Percentiles rank a stretch among this genome's conserved stretches.
phyloP scores from a whole-genome alignment of 1,140 invertebrate species.

The Stenopsyche tienmushanensis region DNA sequence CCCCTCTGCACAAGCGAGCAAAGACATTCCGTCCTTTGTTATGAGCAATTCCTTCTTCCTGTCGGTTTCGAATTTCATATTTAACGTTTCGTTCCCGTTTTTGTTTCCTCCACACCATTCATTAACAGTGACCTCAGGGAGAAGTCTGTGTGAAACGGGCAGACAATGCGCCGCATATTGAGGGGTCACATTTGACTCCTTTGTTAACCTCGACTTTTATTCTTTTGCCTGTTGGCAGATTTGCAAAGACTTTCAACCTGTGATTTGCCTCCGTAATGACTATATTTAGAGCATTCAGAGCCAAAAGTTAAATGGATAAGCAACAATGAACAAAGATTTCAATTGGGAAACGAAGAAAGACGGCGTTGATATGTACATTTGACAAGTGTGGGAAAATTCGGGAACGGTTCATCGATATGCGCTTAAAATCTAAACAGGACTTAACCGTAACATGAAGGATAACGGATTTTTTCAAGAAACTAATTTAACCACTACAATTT shows the following conservation, averaged over 20 bases:
- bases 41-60: conserved; percentile 12
- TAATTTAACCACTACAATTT: too few relatives aligned
- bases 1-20: too few relatives aligned
- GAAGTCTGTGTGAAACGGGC: conserved; percentile 1
- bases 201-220: conserved; percentile 21
- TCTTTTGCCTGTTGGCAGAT: background rate
- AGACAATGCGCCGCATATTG: background rate
- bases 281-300: conserved; percentile 27
- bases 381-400: conserved; percentile 30
- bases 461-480: too few relatives aligned
- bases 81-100: background rate
- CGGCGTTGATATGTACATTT: background rate
- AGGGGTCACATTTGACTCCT: conserved; percentile 21
- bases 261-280: conserved; percentile 18
- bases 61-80: conserved; percentile 31
- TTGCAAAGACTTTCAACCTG: conserved; percentile 27
- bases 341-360: background rate
- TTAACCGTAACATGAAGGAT: too few relatives aligned
- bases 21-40: too few relatives aligned
- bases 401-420: background rate
- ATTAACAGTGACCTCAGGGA: conserved; percentile 20
- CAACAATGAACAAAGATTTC: background rate
- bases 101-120: conserved; percentile 20
- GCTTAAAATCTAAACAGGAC: background rate
- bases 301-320: background rate